Percentiles rank a stretch among this genome's conserved stretches.
phyloP scores from a whole-genome alignment of 1,140 invertebrate genomes.

The Camponotus vicinus region DNA sequence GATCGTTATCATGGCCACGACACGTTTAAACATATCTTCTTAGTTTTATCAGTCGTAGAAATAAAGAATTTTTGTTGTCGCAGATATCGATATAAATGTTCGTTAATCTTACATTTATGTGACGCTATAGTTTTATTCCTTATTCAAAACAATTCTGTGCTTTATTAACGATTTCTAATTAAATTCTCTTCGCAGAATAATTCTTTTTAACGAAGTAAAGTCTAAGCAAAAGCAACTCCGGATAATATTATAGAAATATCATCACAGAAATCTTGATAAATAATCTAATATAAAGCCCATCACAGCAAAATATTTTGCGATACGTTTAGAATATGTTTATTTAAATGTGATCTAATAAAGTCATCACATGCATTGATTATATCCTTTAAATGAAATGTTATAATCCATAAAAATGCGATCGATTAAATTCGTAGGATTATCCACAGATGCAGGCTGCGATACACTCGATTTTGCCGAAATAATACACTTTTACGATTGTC shows the following conservation, averaged over 20 bases:
- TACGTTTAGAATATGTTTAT: background rate
- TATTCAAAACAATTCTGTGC: background rate
- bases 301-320: background rate
- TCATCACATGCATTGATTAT: background rate
- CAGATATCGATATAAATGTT: background rate
- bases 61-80: background rate
- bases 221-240: background rate
- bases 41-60: background rate
- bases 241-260: background rate
- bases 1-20: conserved; percentile 57
- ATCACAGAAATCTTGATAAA: background rate
- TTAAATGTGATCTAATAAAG: background rate
- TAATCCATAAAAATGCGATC: conserved; percentile 18
- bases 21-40: background rate
- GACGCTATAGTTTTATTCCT: background rate
- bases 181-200: background rate
- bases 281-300: background rate
- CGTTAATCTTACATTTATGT: background rate
- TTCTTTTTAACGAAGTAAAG: background rate
- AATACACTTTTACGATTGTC: conserved; percentile 24
- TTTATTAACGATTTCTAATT: background rate
- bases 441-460: background rate
- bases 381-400: background rate
- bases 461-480: conserved; percentile 1
- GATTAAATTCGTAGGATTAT: conserved; percentile 34